Conservation (phyloP, 2,113 vertebrate genomes). For the Cyrtonyx montezumae region DNA sequence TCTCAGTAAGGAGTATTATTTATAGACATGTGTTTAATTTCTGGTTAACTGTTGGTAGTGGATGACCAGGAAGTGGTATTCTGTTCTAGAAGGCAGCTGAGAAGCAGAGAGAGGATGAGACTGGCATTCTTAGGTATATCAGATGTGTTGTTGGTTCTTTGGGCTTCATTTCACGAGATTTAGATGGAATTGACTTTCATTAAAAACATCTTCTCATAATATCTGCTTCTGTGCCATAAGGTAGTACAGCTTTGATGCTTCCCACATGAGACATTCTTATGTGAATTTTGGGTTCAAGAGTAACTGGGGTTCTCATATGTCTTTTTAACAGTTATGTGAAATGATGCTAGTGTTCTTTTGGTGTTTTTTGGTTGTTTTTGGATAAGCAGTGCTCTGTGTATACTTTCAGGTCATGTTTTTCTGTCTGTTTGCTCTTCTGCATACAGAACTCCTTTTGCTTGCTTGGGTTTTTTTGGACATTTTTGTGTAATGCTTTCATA, state of each 20-base stretch:
- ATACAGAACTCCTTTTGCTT: background rate
- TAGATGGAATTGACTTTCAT: background rate
- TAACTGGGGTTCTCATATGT: background rate
- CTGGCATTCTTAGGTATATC: fast-evolving
- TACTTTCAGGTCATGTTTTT: background rate
- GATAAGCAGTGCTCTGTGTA: fast-evolving
- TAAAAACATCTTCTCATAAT: background rate
- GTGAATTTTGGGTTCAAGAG: background rate
- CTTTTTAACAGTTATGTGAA: background rate
- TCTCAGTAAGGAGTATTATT: background rate
- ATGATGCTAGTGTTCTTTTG: fast-evolving
- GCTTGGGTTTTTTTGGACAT: background rate
- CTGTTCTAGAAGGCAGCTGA: background rate
- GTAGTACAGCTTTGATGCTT: background rate
- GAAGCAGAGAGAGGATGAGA: fast-evolving
- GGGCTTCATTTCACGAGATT: background rate
- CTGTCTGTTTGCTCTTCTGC: background rate
- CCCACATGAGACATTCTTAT: background rate
- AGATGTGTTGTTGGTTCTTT: background rate
- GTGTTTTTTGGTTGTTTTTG: background rate
- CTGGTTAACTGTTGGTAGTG: background rate
- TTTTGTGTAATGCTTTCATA: background rate
- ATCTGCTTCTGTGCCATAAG: background rate
- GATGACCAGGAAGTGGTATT: background rate
- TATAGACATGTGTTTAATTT: background rate